These are phyloP conservation scores for Bubalus kerabau DNA, from an alignment of 2,113 vertebrate genomes.

Conservation along the genomic window DNA sequence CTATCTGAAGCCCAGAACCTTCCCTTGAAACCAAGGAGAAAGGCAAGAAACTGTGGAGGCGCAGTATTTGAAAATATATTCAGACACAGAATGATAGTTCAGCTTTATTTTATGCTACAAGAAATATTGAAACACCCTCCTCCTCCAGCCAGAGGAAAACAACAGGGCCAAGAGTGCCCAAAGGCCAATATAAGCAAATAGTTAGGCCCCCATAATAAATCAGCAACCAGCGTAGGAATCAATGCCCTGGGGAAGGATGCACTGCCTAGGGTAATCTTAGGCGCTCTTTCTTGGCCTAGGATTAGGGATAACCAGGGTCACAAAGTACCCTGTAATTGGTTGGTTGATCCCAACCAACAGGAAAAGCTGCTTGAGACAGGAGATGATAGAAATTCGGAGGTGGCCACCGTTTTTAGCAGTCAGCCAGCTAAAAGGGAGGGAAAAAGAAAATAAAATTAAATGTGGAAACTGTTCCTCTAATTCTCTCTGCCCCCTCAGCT, in stretches of 20 bases:
- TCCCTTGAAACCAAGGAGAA: not conserved
- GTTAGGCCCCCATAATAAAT: no score
- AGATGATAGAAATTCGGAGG: not conserved
- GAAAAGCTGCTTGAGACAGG: not conserved
- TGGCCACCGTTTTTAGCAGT: not conserved
- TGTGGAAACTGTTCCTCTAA: no score
- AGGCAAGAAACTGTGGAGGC: not conserved
- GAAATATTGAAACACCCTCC: not conserved
- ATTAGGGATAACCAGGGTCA: no score
- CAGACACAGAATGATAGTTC: not conserved
- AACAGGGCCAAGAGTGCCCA: no score
- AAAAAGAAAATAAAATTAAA: not conserved
- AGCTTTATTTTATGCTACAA: not conserved
- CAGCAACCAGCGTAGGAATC: not conserved
- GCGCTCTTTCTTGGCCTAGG: no score
- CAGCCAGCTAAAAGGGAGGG: not conserved
- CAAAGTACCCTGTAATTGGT: no score
- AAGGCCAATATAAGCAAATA: no score
- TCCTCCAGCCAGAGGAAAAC: no score
- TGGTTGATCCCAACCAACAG: no score
- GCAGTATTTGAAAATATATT: not conserved
- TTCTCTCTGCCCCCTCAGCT: no score
- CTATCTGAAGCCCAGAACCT: not conserved
- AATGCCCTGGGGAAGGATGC: not conserved
- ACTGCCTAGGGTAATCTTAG: no score